Base-by-base conservation (phyloP, 2,797 vertebrate species). In the Channa striata region DNA sequence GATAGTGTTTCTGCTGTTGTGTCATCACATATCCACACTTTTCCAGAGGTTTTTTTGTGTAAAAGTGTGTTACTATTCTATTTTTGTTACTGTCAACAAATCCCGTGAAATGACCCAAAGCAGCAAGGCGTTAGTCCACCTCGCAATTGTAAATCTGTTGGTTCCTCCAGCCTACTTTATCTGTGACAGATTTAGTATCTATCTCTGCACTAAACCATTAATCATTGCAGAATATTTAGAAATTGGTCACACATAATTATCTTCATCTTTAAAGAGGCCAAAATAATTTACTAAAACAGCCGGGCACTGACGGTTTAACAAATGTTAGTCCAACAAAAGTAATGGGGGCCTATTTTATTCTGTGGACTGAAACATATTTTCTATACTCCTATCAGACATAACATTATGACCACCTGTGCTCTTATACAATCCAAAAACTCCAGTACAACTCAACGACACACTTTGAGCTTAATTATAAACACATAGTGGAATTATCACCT, bases 41-140 rank as follows among this genome's bases (percentile, higher is more conserved):
- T 67, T 62, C 14, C 66, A 61, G 37, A 57, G 43, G 48, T 59
- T 80, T 25, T 63, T 67, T 73, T 77, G 14, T 64, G 72, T 78
- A 75, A 67, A 25, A 30, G 44, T 60, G 51, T 4, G 21, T 5
- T 1, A 6, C 42, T 65, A 25, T 62, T 43, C 13, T 43, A 4
- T 14, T 1, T 44, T 54, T 23, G 16, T 47, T 46, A 13, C 17
- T 59, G 11, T 42, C 25, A 78, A n/a, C 17, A 61, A 60, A 65
- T 21, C 14, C 14, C 11, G 43, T 34, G 1, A 25, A 67, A 60
- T 57, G n/a, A 14, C 11, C 8, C 33, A 25, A 12, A 30, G 13
- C 33, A 50, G 8, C 23, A 37, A 37, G 11, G 6, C 2, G 23
- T 74, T 59, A 8, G 12, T 36, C n/a, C 3, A 2, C 37, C 30